A percentile compares a stretch with the other conserved stretches of the same genome.
Conservation (phyloP, 2,797 vertebrate genomes). For the Hemibagrus guttatus region DNA sequence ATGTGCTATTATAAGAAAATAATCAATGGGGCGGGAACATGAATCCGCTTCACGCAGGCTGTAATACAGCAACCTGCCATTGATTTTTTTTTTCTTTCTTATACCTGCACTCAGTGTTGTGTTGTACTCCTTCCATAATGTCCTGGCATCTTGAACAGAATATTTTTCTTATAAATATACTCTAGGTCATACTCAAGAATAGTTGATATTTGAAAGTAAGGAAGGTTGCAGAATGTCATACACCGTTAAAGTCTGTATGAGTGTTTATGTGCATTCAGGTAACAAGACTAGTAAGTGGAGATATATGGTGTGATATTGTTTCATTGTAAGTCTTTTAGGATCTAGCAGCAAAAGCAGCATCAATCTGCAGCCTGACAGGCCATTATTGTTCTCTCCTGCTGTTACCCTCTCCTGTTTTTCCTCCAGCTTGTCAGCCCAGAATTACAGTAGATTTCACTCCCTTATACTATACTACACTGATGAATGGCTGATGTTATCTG, state of each 20-base stretch:
- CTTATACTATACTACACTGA: conserved; percentile 53
- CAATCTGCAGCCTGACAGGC: conserved; percentile 45
- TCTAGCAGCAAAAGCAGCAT: conserved; percentile 51
- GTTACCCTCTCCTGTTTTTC: conserved; percentile 42
- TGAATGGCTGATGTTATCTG: conserved; percentile 50
- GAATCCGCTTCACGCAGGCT: background rate
- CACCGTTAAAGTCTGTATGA: background rate
- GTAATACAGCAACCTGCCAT: background rate
- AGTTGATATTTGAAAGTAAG: background rate
- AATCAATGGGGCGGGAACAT: background rate
- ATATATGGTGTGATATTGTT: conserved; percentile 46
- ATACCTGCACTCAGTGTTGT: background rate
- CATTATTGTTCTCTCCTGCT: conserved; percentile 45
- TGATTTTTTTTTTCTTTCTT: background rate
- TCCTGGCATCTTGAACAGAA: background rate
- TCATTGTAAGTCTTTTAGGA: conserved; percentile 47
- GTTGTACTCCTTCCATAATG: background rate
- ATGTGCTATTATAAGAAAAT: background rate
- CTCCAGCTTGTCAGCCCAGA: conserved; percentile 34
- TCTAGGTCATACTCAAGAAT: background rate
- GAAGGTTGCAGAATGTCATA: background rate
- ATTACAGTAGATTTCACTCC: conserved; percentile 46
- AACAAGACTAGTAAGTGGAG: conserved; percentile 12
- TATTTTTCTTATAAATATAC: background rate
- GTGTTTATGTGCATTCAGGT: background rate